Base-by-base conservation (phyloP, 1,140 invertebrate genomes). In the Augochlora pura region DNA sequence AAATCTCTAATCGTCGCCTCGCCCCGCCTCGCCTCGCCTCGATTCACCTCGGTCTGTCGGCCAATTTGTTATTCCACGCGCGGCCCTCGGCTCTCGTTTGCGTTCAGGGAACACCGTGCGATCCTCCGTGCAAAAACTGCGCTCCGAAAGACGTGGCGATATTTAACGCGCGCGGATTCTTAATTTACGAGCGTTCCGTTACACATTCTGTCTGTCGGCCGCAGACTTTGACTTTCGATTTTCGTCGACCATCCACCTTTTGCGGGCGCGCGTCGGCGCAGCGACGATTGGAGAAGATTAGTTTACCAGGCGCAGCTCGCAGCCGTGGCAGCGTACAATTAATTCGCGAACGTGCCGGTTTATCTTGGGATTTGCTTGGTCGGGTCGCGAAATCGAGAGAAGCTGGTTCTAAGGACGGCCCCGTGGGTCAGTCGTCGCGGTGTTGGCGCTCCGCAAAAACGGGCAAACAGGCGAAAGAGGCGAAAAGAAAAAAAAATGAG, bases 381-480 rank as follows among this genome's bases (percentile, higher is more conserved):
- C 27, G 7, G 59, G 39, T 23, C 62, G 38, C 60, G 67, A 67
- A 75, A 82, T 73, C 62, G 66, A 32, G 79, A 60, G 67, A 82
- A 85, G 74, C 84, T 82, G 74, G 74, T 69, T 82, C 46, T 63
- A n/a, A 0, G 62, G 62, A 14, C 18, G 42, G 57, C 72, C 63
- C 70, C 7, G 12, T 32, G 66, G 32, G 80, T 85, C 32, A 4
- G 32, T 4, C 32, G 32, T 78, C 67, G 25, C 52, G 18, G 27
- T 14, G 54, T 60, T 49, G 10, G 46, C 32, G 65, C 54, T 42
- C 39, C 16, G 25, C 14, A 25, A n/a, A 64, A 60, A 39, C 21
- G 21, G 16, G n/a, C 27, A 64, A 60, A 39, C 21, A 23, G 16
- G n/a, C 27, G 18, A 71, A 32, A 32, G 32, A 32, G 32, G 32